Evolutionary conservation across 2,797 vertebrate species (phyloP), one percentile per base, ranked within the genome.

Genomic region (Acipenser oxyrinchus): DNA sequence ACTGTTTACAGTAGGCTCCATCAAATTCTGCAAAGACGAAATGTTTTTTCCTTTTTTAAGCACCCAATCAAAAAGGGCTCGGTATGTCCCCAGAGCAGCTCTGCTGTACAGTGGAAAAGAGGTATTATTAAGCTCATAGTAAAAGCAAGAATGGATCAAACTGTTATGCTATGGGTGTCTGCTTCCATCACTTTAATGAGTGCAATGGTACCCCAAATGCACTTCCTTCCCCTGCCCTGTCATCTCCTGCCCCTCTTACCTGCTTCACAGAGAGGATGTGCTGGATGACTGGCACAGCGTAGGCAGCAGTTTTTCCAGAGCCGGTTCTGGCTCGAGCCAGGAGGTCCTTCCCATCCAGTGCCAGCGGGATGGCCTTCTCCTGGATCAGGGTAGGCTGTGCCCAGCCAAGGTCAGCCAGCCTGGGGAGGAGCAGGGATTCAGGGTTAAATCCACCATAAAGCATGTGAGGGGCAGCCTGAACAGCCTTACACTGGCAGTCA

Each of bases 291-390:
- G 95, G 93, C 0, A 98, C 62, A 0, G 92, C 91, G 1, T 94
- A 97, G 0, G 95, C 94, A 0, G 90, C 95, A 0, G 95, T 98
- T 79, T 98, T 98, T 1, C 95, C 95, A 0, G 95, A 98, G 0
- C 95, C 95, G 0, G 95, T 97, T 49, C 92, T 84, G 9, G 95
- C 95, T 6, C 93, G 87, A 4, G 94, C 93, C 81, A 98, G 77
- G 0, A 98, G 73, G 71, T 98, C 95, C 63, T 96, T 93, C 48
- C 95, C 95, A 48, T 96, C 94, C 75, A 97, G 73, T 6, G 92
- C 94, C 85, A 97, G 68, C 6, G 94, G 94, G 62, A 97, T 90
- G 69, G 94, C 93, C 60, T 92, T 92, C 68, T 94, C 95, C 76
- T 97, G 95, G 79, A 98, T 93, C 68, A 93, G 82, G 0, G 95